Percentiles rank a stretch among this genome's conserved stretches.
Evolutionary conservation across 2,113 vertebrate species (phyloP).

Genomic region (Capricornis sumatraensis): DNA sequence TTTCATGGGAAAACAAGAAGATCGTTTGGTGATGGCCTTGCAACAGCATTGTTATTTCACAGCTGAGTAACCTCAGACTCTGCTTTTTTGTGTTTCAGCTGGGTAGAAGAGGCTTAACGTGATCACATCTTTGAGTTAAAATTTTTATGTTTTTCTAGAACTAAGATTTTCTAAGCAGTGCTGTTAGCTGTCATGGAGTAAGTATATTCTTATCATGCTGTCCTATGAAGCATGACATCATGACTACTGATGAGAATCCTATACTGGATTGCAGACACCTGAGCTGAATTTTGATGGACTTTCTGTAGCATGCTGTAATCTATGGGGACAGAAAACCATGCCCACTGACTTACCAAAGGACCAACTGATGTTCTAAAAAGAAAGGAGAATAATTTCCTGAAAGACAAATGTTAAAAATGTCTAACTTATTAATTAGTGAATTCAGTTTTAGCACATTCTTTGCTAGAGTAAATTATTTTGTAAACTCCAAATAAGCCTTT

Average conservation of each 20-base stretch:
- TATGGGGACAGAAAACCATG: neutral
- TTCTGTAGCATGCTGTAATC: neutral
- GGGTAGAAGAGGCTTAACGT: neutral
- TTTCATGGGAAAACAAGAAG: constrained; percentile 28
- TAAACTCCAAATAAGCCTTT: neutral
- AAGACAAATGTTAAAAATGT: neutral
- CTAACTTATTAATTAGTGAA: neutral
- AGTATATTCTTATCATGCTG: constrained; percentile 30
- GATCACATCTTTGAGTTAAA: constrained; percentile 27
- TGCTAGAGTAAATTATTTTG: neutral
- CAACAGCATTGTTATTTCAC: constrained; percentile 23
- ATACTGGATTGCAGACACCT: neutral
- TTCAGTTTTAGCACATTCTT: neutral
- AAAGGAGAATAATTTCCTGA: neutral
- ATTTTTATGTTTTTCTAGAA: constrained; percentile 12
- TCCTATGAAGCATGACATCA: constrained; percentile 55
- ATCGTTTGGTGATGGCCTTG: neutral
- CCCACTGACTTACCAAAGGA: neutral
- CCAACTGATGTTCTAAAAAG: neutral
- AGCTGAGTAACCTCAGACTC: constrained; percentile 10
- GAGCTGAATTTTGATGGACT: constrained; percentile 31
- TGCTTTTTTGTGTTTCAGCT: constrained; percentile 11
- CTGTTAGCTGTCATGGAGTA: constrained; percentile 15
- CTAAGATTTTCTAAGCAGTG: constrained; percentile 26
- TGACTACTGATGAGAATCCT: constrained; percentile 53